Evolutionary conservation across 2,888 invertebrate genomes (phyloP).

Genomic region (Oscheius sp.): DNA sequence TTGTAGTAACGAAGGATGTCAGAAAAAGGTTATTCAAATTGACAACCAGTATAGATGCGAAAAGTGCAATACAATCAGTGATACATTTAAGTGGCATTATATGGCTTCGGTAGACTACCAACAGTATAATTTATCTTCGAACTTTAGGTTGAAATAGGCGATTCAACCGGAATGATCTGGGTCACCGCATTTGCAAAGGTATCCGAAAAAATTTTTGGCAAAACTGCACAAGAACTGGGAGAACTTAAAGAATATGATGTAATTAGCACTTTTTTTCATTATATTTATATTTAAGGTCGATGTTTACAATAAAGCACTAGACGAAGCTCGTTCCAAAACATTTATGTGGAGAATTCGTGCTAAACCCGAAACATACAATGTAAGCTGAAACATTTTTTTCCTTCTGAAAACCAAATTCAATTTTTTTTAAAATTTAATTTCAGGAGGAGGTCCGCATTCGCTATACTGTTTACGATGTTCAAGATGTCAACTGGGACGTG

Average conservation of each 20-base stretch:
- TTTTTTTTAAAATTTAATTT: neutral
- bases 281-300: slow-evolving; percentile 65
- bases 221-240: slow-evolving; percentile 82
- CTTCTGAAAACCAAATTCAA: no score
- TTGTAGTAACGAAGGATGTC: slow-evolving; percentile 87
- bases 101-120: slow-evolving; percentile 39
- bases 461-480: slow-evolving; percentile 43
- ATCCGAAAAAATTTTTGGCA: slow-evolving; percentile 82
- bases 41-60: slow-evolving; percentile 92
- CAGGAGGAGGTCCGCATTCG: slow-evolving; percentile 58
- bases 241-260: slow-evolving; percentile 71
- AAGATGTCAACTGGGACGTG: slow-evolving; percentile 51
- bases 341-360: slow-evolving; percentile 85
- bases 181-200: slow-evolving; percentile 85
- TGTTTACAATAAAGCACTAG: slow-evolving; percentile 79
- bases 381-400: slow-evolving; percentile 19
- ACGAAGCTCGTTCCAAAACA: slow-evolving; percentile 81
- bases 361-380: slow-evolving; percentile 90
- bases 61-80: slow-evolving; percentile 86
- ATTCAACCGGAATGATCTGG: slow-evolving; percentile 88
- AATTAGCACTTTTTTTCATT: slow-evolving; percentile 8
- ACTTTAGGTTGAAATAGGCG: slow-evolving; percentile 83
- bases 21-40: slow-evolving; percentile 85
- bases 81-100: slow-evolving; percentile 78
- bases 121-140: neutral